Evolutionary conservation across 2,888 invertebrate genomes (phyloP), one percentile per base, ranked within the genome.

Genomic region (Metacarcinus magister): DNA sequence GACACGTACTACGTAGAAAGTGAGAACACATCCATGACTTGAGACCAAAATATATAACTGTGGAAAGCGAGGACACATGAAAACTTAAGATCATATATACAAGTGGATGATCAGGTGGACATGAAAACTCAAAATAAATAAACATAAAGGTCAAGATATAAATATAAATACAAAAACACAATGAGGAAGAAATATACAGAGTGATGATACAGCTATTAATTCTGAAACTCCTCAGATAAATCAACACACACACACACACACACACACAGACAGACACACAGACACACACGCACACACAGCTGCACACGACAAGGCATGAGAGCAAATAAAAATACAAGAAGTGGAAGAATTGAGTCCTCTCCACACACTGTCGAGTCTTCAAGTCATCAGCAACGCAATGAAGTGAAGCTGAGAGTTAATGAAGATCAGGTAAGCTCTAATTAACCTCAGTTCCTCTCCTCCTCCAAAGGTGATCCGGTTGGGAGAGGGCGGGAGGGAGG

Each of bases 211-310:
- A n/a, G n/a, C n/a, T n/a, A n/a, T n/a, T n/a, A n/a, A n/a, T 54
- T 54, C 54, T 10, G 54, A 54, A 10, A 54, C 10, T 54, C 54
- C 54, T 1, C 54, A 67, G 67, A 16, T 67, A 2, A 67, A 23
- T 23, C 19, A 67, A 67, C 67, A 67, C 67, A 67, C 67, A 67
- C 67, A 67, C 67, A 67, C 67, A 67, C 67, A 67, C 67, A 67
- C 67, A 67, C 67, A 67, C 67, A 67, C 67, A 67, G 23, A 67
- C 67, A 67, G 23, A 67, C 67, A 67, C 67, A 67, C 67, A 67
- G 23, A 54, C 54, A 54, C 67, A 67, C 67, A 67, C 16, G 23
- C 67, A 67, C 67, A 67, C n/a, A 67, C 54, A 54, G 1, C 13
- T 54, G 54, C 54, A 2, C 10, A 16, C 54, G 54, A 54, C 54